phyloP scores from a whole-genome alignment of 2,113 vertebrate species.

The Rhabdomys dilectus region DNA sequence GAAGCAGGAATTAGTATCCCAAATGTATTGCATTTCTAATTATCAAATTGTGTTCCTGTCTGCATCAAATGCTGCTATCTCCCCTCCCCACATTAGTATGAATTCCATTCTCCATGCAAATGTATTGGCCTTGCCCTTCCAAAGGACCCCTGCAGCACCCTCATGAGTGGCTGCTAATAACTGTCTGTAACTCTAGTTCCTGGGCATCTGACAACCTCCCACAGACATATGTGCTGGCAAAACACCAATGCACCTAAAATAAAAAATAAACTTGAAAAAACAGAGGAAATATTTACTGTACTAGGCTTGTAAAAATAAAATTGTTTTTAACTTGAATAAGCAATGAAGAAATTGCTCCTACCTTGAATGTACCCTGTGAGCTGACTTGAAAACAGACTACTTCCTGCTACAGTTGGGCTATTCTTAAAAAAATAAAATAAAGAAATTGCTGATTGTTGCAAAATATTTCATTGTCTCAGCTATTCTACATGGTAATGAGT shows the following conservation, averaged over 20 bases:
- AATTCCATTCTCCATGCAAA: background rate
- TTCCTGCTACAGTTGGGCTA: background rate
- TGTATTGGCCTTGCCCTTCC: background rate
- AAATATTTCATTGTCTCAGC: background rate
- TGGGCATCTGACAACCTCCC: background rate
- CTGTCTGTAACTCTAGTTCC: background rate
- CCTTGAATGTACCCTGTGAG: background rate
- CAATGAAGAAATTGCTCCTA: background rate
- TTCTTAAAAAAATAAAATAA: background rate
- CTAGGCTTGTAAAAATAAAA: background rate
- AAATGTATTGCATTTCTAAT: background rate
- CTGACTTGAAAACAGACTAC: background rate
- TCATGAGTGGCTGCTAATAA: background rate
- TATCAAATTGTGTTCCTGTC: background rate
- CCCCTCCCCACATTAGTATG: background rate
- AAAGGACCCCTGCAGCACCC: background rate
- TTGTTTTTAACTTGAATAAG: background rate
- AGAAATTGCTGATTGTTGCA: background rate
- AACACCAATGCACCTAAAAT: background rate
- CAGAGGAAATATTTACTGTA: background rate
- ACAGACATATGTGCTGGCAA: background rate
- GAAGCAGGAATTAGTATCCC: background rate
- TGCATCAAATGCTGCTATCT: background rate
- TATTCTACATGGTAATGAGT: background rate
- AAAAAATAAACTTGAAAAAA: background rate